Evolutionary conservation across 2,888 invertebrate species (phyloP).

Genomic region (Caenorhabditis drosophilae): DNA sequence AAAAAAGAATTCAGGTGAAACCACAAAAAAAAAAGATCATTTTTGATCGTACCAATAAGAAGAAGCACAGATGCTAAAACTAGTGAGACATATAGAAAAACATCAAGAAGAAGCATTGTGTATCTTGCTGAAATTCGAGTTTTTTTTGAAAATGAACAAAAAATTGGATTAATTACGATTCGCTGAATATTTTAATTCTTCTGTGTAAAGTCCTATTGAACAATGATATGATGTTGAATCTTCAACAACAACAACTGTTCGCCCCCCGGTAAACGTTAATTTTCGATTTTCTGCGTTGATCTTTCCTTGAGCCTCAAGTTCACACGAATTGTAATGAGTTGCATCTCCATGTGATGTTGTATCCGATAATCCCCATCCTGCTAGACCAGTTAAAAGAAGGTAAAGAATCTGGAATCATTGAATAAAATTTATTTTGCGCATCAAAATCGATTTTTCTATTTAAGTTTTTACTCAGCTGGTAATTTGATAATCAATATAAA

Average conservation of each 20-base stretch:
- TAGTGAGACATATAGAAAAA: slow-evolving; percentile 60
- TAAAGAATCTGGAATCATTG: slow-evolving; percentile 58
- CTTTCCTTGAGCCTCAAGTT: slow-evolving; percentile 65
- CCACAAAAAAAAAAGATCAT: too few relatives aligned
- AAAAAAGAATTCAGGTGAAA: slow-evolving; percentile 2
- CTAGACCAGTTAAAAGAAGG: slow-evolving; percentile 59
- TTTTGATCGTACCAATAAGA: slow-evolving; percentile 47
- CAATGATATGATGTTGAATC: slow-evolving; percentile 68
- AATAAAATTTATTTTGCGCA: neutral
- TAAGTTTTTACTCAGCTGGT: too few relatives aligned
- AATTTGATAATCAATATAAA: too few relatives aligned
- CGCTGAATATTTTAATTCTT: slow-evolving; percentile 65
- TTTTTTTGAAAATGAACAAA: neutral
- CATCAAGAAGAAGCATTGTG: slow-evolving; percentile 53
- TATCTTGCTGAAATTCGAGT: slow-evolving; percentile 56
- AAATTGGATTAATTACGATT: slow-evolving; percentile 4
- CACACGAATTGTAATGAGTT: slow-evolving; percentile 61
- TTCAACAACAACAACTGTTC: slow-evolving; percentile 62
- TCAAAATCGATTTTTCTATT: too few relatives aligned
- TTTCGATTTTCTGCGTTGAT: slow-evolving; percentile 65
- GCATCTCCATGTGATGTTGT: slow-evolving; percentile 60
- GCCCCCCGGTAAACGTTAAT: slow-evolving; percentile 55
- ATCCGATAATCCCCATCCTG: slow-evolving; percentile 63
- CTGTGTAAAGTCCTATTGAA: slow-evolving; percentile 68
- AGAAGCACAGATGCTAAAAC: slow-evolving; percentile 63